These are phyloP conservation scores for Ips nitidus DNA, from an alignment of 1,140 invertebrate genomes.

Conservation along the genomic window DNA sequence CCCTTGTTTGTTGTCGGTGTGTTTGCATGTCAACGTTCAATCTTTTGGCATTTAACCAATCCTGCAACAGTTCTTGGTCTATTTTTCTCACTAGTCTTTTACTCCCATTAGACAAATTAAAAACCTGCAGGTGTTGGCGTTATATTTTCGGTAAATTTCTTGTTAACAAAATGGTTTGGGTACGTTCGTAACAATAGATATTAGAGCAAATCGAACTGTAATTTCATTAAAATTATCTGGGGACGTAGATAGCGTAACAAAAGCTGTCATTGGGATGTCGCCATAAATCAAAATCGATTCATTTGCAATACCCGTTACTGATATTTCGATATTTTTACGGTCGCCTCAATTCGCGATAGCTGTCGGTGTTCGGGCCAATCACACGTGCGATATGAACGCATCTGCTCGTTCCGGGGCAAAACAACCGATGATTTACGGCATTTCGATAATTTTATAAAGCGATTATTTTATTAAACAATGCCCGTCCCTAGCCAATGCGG, in stretches of 20 bases:
- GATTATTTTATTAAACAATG: constrained; percentile 50
- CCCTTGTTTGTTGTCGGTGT: too few species aligned
- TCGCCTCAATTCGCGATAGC: constrained; percentile 32
- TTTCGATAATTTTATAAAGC: constrained; percentile 49
- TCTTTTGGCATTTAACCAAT: too few species aligned
- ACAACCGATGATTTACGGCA: constrained; percentile 47
- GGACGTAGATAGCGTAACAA: constrained; percentile 15
- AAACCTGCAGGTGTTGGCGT: too few species aligned
- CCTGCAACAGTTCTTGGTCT: too few species aligned
- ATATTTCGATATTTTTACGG: constrained; percentile 35
- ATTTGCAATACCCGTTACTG: constrained; percentile 33
- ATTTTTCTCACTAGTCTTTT: too few species aligned
- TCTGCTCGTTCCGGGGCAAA: constrained; percentile 45
- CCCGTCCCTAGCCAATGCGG: constrained; percentile 29
- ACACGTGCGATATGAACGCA: constrained; percentile 40
- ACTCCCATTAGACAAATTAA: too few species aligned
- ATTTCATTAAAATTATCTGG: constrained; percentile 30
- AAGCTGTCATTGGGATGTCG: constrained; percentile 25
- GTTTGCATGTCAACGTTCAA: too few species aligned
- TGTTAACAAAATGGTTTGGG: too few species aligned
- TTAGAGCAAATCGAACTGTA: constrained; percentile 37
- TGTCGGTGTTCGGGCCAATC: constrained; percentile 27
- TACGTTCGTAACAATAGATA: not conserved
- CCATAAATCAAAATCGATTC: constrained; percentile 32
- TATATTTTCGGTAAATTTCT: too few species aligned